Conservation (phyloP, 1,140 invertebrate species). For the Conopomorpha cramerella region DNA sequence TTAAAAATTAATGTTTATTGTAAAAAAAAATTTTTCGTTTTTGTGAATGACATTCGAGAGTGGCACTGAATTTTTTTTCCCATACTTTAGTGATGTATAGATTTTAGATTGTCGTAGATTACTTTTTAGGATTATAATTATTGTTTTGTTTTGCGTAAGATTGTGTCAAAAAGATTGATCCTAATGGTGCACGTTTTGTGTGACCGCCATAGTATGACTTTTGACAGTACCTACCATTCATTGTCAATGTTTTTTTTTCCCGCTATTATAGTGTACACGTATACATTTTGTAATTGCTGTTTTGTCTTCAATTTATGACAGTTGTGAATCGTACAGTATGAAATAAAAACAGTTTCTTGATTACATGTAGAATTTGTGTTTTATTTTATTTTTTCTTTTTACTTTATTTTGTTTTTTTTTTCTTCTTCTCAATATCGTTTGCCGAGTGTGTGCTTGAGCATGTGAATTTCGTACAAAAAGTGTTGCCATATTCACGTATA, state of each 20-base stretch:
- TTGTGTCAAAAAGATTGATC: background rate
- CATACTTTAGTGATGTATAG: constrained; percentile 16
- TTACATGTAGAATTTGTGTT: constrained; percentile 23
- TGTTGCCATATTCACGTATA: constrained; percentile 18
- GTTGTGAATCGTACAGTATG: constrained; percentile 32
- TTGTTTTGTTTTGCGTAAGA: constrained; percentile 9
- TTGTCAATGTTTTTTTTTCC: background rate
- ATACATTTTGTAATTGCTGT: too few relatives aligned
- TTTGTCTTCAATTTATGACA: too few relatives aligned
- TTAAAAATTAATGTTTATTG: background rate
- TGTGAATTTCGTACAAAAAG: too few relatives aligned
- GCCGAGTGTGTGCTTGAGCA: too few relatives aligned
- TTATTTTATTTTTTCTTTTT: constrained; percentile 18
- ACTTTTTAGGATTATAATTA: constrained; percentile 9
- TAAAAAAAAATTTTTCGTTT: constrained; percentile 1
- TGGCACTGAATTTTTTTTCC: constrained; percentile 20
- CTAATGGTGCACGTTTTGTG: background rate
- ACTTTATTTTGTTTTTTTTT: too few relatives aligned
- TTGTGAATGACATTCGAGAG: constrained; percentile 16
- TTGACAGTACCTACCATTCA: too few relatives aligned
- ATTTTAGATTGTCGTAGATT: constrained; percentile 21
- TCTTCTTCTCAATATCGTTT: too few relatives aligned
- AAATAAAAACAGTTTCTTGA: constrained; percentile 24
- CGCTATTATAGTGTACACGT: background rate
- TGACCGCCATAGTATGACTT: too few relatives aligned